Conservation (phyloP, 2,797 vertebrate genomes). For the Chanos chanos region DNA sequence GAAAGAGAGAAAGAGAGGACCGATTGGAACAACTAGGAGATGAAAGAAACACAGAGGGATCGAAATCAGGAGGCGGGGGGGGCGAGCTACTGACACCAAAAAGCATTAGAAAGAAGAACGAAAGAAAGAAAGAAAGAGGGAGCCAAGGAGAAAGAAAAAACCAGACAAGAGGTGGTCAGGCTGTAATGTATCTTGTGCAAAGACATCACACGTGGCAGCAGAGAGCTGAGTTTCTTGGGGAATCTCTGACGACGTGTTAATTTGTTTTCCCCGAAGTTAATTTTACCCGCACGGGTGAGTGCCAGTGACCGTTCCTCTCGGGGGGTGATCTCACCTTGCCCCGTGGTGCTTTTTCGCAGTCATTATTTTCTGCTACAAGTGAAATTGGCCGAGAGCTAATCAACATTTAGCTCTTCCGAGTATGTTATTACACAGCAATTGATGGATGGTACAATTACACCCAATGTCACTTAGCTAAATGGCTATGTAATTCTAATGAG, state of each 20-base stretch:
- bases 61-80: slow-evolving; percentile 1
- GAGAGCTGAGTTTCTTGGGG: neutral
- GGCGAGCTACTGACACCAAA: slow-evolving; percentile 1
- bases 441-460: slow-evolving; percentile 82
- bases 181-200: neutral
- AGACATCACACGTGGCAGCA: neutral
- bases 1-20: neutral
- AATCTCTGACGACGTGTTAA: slow-evolving; percentile 36
- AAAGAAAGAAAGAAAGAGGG: slow-evolving; percentile 22
- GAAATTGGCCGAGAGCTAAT: slow-evolving; percentile 72
- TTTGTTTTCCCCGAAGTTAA: slow-evolving; percentile 54
- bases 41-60: neutral
- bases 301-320: slow-evolving; percentile 41
- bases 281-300: slow-evolving; percentile 54
- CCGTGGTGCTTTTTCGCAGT: slow-evolving; percentile 22
- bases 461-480: slow-evolving; percentile 79
- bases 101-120: neutral
- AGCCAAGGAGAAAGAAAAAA: slow-evolving; percentile 1
- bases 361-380: slow-evolving; percentile 56
- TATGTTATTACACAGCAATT: slow-evolving; percentile 76
- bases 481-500: slow-evolving; percentile 78
- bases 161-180: neutral
- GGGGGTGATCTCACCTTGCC: slow-evolving; percentile 43
- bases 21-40: neutral
- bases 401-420: slow-evolving; percentile 75